phyloP scores from a whole-genome alignment of 2,888 invertebrate genomes.

The Meteorus colon region DNA sequence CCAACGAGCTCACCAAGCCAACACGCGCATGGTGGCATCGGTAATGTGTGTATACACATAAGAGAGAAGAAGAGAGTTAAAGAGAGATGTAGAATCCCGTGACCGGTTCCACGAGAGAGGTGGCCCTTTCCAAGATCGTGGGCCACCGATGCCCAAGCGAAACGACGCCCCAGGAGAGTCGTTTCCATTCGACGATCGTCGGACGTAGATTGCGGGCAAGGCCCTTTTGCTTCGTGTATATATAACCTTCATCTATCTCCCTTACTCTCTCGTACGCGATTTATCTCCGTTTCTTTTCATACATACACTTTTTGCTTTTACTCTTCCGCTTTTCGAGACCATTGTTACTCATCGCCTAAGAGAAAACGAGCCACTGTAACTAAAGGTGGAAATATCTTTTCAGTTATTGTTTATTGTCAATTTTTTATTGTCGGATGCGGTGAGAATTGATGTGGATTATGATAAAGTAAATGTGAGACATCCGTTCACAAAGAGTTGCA shows the following conservation, averaged over 20 bases:
- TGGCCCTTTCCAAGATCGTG: conserved; percentile 41
- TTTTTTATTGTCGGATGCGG: too few relatives aligned
- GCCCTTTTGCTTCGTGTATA: conserved; percentile 35
- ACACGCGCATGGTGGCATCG: conserved; percentile 46
- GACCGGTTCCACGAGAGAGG: conserved; percentile 63
- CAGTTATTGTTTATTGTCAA: neutral
- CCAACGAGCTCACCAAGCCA: conserved; percentile 18
- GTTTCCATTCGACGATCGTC: conserved; percentile 51
- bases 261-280: conserved; percentile 40
- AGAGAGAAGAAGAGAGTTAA: neutral
- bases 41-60: conserved; percentile 48
- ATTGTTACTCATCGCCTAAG: neutral
- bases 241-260: conserved; percentile 42
- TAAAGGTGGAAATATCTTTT: neutral
- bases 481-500: too few relatives aligned
- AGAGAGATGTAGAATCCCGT: conserved; percentile 55
- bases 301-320: conserved; percentile 27
- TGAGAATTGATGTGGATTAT: too few relatives aligned
- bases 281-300: conserved; percentile 21
- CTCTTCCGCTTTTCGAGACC: neutral
- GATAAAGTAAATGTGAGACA: too few relatives aligned
- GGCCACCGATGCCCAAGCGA: conserved; percentile 31
- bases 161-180: conserved; percentile 25
- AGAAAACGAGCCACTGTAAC: too few relatives aligned
- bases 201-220: conserved; percentile 47